phyloP scores from a whole-genome alignment of 2,797 vertebrate genomes.

The Spinus olivaceus region DNA sequence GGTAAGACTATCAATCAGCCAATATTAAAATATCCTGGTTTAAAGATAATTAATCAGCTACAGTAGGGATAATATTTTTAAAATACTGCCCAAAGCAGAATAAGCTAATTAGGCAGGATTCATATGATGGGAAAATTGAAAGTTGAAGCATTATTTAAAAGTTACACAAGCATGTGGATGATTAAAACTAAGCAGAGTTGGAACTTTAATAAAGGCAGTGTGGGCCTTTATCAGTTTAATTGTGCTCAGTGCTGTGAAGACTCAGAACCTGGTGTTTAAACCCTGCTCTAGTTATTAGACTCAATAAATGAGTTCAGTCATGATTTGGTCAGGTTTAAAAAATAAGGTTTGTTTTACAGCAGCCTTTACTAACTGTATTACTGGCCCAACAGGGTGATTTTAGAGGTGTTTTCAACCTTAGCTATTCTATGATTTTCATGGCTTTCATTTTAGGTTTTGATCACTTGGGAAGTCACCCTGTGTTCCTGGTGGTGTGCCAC shows the following conservation, averaged over 20 bases:
- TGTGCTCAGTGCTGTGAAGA: not conserved
- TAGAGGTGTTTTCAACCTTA: not conserved
- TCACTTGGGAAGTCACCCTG: not conserved
- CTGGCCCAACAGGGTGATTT: not conserved
- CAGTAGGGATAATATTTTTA: not conserved
- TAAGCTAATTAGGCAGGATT: not conserved
- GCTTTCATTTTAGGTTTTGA: not conserved
- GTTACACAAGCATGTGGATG: not conserved
- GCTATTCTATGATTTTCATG: accelerated
- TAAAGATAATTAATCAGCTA: not conserved
- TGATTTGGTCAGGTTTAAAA: not conserved
- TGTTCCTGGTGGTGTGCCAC: not conserved
- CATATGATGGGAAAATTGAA: not conserved
- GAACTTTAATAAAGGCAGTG: not conserved
- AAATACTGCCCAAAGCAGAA: not conserved
- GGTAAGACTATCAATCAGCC: not conserved
- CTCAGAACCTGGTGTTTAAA: not conserved
- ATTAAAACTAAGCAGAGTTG: not conserved
- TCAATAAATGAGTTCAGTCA: not conserved
- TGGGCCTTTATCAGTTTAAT: not conserved
- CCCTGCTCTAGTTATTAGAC: not conserved
- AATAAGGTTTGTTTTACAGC: not conserved
- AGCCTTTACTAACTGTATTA: not conserved
- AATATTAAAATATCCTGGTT: not conserved
- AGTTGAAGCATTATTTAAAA: not conserved